These are phyloP conservation scores for Enhydra lutris DNA, from an alignment of 2,113 vertebrate genomes.

Conservation along the genomic window DNA sequence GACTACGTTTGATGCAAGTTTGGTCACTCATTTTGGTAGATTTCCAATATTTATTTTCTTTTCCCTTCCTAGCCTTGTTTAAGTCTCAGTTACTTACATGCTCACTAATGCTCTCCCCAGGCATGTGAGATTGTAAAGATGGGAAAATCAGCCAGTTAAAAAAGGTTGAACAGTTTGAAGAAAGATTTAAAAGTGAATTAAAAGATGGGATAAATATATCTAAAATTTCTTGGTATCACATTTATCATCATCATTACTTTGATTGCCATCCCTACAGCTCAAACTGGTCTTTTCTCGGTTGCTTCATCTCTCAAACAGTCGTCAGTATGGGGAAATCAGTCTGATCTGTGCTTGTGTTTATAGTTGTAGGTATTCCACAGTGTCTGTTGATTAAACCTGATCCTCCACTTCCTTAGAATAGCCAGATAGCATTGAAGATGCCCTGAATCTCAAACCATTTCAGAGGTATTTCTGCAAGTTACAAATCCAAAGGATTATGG, in stretches of 20 bases:
- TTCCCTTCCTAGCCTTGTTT: neutral
- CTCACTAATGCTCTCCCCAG: neutral
- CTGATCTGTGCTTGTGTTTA: neutral
- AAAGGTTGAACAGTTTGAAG: neutral
- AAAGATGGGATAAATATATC: neutral
- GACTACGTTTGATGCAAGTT: neutral
- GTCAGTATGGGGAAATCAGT: neutral
- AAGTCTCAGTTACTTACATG: neutral
- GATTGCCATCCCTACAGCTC: neutral
- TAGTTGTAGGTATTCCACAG: neutral
- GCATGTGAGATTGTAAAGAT: neutral
- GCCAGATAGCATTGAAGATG: neutral
- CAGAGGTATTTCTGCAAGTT: neutral
- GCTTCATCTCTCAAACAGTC: neutral
- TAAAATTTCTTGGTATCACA: neutral
- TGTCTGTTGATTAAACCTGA: neutral
- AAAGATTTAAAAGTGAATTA: neutral
- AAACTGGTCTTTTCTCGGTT: neutral
- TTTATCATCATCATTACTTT: neutral
- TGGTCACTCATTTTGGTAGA: neutral
- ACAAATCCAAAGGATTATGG: neutral
- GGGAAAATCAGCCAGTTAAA: neutral
- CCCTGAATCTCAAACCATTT: neutral
- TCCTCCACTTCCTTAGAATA: neutral
- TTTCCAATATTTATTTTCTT: neutral